These are phyloP conservation scores for Strigamia transsilvanica DNA, from an alignment of 2,888 invertebrate genomes.

Conservation along the genomic window DNA sequence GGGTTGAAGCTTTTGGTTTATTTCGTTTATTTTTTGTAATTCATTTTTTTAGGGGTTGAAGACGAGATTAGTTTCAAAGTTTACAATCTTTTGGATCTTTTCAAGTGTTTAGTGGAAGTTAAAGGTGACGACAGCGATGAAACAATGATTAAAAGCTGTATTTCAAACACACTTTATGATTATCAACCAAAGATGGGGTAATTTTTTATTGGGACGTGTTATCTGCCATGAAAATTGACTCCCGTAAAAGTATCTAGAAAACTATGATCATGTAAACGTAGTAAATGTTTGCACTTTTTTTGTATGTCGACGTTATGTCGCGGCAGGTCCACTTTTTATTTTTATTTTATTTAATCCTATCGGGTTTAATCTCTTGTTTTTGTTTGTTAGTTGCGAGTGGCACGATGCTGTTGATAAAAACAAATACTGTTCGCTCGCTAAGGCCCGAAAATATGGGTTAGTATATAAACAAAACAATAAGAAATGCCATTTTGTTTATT, in stretches of 20 bases:
- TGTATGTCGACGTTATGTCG: too few relatives aligned
- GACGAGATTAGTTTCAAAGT: background rate
- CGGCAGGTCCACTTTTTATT: too few relatives aligned
- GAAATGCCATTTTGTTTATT: too few relatives aligned
- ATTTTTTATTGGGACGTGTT: too few relatives aligned
- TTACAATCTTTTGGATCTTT: background rate
- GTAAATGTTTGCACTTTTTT: too few relatives aligned
- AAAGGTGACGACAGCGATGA: background rate
- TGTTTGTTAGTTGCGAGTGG: background rate
- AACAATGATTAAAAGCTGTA: background rate
- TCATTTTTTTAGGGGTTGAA: background rate
- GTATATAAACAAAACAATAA: background rate
- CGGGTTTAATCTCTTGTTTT: background rate
- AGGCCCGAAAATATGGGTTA: background rate
- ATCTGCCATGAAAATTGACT: too few relatives aligned
- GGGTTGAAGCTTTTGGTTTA: background rate
- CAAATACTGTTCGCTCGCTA: background rate
- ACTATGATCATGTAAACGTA: too few relatives aligned
- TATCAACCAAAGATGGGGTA: constrained; percentile 3
- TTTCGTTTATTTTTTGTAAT: background rate
- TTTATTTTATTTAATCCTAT: background rate
- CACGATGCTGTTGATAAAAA: background rate
- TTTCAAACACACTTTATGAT: background rate
- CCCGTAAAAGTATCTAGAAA: too few relatives aligned
- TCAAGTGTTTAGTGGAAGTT: background rate